Evolutionary conservation across 1,140 invertebrate species (phyloP), one percentile per base, ranked within the genome.

Genomic region (Andrena cerasifolii): DNA sequence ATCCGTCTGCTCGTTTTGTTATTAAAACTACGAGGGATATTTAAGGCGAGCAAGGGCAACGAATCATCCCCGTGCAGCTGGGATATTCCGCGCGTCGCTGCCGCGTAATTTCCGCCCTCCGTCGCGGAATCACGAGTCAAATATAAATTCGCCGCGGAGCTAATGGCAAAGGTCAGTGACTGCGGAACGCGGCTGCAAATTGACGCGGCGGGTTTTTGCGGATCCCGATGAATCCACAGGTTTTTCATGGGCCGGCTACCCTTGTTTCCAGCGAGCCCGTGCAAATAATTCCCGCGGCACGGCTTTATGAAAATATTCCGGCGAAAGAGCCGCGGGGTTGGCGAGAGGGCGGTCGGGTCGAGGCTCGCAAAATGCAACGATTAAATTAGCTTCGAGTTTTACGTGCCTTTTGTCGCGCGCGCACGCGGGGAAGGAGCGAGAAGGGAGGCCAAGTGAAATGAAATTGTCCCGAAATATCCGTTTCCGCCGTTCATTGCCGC

Each of bases 151-250:
- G 49, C 31, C 21, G 36, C 36, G 36, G 51, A 58, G 51, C 68
- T 58, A 68, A 76, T 67, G 62, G 72, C n/a, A 56, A 75, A 67
- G 72, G 26, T 75, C 72, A 74, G 61, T 40, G 71, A 74, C 59
- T 74, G 49, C 24, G 36, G 65, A 74, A 65, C 72, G 66, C 54
- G 49, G 21, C 65, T 62, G 58, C 65, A 59, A 82, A 83, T 83
- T 51, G 80, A 73, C 79, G 53, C 49, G 75, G 33, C n/a, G 31
- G 24, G 59, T 12, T 83, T 77, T 62, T n/a, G 59, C 54, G 58
- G 24, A 47, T 45, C 36, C 36, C 40, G 47, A 54, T 36, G 63
- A 78, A 82, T 83, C 67, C 75, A 80, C 80, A 73, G 63, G 75
- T 83, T 79, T 82, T 77, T 24, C 58, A 28, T 49, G 14, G 33